Percentiles rank a stretch among this genome's conserved stretches.
These are phyloP conservation scores for Aquatica leii DNA, from an alignment of 2,888 invertebrate species.

Conservation along the genomic window DNA sequence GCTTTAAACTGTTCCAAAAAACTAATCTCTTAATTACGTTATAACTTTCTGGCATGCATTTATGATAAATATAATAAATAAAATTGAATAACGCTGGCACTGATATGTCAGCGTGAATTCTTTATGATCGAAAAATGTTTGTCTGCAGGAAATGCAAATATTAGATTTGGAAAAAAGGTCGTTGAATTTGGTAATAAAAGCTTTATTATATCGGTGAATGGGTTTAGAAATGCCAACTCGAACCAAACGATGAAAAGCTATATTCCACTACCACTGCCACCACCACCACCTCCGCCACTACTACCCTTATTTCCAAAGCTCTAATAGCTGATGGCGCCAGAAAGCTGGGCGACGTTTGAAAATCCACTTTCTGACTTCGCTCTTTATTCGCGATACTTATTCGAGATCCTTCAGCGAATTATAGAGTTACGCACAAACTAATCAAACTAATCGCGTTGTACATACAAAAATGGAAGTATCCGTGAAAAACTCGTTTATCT, in stretches of 20 bases:
- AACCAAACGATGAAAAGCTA: constrained; percentile 6
- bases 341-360: constrained; percentile 45
- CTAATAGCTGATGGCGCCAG: constrained; percentile 43
- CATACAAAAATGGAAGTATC: no score
- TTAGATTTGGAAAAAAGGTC: constrained; percentile 3
- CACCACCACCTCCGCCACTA: neutral
- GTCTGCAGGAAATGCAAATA: neutral
- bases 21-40: no score
- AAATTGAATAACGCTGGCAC: no score
- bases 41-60: no score
- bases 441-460: no score
- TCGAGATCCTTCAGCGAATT: constrained; percentile 16
- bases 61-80: no score
- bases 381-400: constrained; percentile 20
- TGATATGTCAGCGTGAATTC: no score
- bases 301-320: constrained; percentile 27
- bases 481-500: neutral
- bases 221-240: constrained; percentile 2
- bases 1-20: no score
- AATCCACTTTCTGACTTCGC: constrained; percentile 39
- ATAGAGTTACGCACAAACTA: neutral
- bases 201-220: neutral
- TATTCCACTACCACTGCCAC: neutral
- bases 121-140: no score
- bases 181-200: neutral